phyloP scores from a whole-genome alignment of 2,888 invertebrate species.

The Podotricha telesiphe region DNA sequence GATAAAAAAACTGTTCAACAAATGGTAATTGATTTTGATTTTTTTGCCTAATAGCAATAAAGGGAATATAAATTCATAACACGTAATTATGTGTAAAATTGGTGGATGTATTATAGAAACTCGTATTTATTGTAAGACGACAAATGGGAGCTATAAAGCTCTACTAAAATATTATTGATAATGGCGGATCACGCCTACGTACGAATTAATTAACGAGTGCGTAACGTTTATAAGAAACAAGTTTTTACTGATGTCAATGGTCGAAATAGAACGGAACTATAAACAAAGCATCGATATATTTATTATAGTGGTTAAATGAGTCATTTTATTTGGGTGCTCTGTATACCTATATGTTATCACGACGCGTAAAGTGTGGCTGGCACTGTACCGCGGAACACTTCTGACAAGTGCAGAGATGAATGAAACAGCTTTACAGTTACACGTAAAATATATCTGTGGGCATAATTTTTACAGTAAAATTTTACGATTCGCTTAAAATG shows the following conservation, averaged over 20 bases:
- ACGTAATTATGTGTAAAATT: slow-evolving; percentile 32
- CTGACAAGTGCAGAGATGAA: slow-evolving; percentile 49
- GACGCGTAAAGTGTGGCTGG: slow-evolving; percentile 54
- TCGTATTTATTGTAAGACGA: slow-evolving; percentile 56
- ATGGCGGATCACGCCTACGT: slow-evolving; percentile 76
- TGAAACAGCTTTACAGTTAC: slow-evolving; percentile 50
- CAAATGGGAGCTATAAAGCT: slow-evolving; percentile 71
- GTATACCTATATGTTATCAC: slow-evolving; percentile 21
- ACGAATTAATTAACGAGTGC: slow-evolving; percentile 79
- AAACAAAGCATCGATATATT: slow-evolving; percentile 69
- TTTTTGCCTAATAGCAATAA: slow-evolving; percentile 20
- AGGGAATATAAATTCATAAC: slow-evolving; percentile 22
- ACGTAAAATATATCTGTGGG: slow-evolving; percentile 47
- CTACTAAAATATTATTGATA: slow-evolving; percentile 80
- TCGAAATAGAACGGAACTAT: slow-evolving; percentile 73
- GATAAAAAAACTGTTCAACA: background rate
- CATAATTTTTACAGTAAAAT: slow-evolving; percentile 48
- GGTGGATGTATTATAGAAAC: slow-evolving; percentile 34
- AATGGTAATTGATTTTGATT: slow-evolving; percentile 20
- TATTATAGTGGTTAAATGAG: slow-evolving; percentile 71
- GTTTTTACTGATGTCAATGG: slow-evolving; percentile 73
- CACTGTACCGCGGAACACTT: slow-evolving; percentile 37
- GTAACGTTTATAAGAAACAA: slow-evolving; percentile 66
- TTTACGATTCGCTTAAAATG: slow-evolving; percentile 50
- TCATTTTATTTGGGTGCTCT: slow-evolving; percentile 55